A percentile compares a stretch with the other conserved stretches of the same genome.
Evolutionary conservation across 2,113 vertebrate species (phyloP).

Genomic region (Proterorhinus semilunaris): DNA sequence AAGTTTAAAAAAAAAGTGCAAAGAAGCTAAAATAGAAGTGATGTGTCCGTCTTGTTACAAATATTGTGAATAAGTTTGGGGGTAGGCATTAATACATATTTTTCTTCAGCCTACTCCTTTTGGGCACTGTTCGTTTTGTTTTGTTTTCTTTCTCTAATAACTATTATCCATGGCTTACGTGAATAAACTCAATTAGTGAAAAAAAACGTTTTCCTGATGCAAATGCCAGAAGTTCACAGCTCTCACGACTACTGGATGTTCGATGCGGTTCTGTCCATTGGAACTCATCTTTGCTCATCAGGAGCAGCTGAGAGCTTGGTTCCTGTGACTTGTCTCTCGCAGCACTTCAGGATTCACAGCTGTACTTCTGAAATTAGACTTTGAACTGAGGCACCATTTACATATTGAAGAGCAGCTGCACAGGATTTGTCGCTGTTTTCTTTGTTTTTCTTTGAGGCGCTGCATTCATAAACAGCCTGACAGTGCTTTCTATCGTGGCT

Average conservation of each 20-base stretch:
- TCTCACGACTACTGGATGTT: constrained; percentile 15
- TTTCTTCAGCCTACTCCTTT: too few relatives aligned
- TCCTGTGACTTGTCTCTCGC: constrained; percentile 19
- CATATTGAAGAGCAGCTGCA: constrained; percentile 63
- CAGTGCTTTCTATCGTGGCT: constrained; percentile 43
- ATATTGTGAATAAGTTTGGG: too few relatives aligned
- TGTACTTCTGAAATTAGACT: constrained; percentile 56
- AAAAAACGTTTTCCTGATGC: too few relatives aligned
- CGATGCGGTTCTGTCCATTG: constrained; percentile 37
- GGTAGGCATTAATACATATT: too few relatives aligned
- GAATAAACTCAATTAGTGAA: too few relatives aligned
- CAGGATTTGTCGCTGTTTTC: constrained; percentile 55
- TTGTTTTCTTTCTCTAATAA: too few relatives aligned
- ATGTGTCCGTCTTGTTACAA: too few relatives aligned
- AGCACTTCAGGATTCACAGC: constrained; percentile 42
- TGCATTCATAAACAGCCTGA: constrained; percentile 48
- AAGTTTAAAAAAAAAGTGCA: too few relatives aligned
- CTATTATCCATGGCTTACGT: too few relatives aligned
- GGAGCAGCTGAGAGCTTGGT: constrained; percentile 35
- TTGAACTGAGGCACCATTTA: constrained; percentile 53
- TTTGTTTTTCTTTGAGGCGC: constrained; percentile 45
- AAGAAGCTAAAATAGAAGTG: too few relatives aligned
- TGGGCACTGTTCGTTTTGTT: too few relatives aligned
- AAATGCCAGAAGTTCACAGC: too few relatives aligned
- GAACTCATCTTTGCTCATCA: constrained; percentile 44